Conservation (phyloP, 2,113 vertebrate species). For the Xiphophorus maculatus region DNA sequence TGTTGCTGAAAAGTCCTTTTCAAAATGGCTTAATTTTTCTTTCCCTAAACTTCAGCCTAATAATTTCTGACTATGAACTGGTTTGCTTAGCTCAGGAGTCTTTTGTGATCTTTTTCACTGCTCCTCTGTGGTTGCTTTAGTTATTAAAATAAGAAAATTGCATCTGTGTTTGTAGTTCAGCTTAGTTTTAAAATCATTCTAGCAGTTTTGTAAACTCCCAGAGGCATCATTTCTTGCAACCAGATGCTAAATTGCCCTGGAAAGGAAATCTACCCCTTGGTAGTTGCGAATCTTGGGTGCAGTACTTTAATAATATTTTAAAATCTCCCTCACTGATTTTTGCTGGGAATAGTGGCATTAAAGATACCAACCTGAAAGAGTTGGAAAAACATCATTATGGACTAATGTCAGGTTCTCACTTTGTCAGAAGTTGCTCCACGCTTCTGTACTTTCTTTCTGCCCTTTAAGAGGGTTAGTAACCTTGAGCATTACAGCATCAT, state of each 20-base stretch:
- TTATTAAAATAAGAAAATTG: neutral
- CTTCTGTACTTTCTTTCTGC: slow-evolving; percentile 10
- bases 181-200: neutral
- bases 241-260: neutral
- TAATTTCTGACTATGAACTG: neutral
- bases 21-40: neutral
- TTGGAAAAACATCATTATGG: slow-evolving; percentile 1
- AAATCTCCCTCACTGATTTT: neutral
- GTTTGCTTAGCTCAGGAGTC: neutral
- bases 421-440: slow-evolving; percentile 25
- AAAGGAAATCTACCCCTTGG: neutral
- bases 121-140: neutral
- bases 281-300: neutral
- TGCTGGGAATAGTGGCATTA: neutral
- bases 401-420: neutral
- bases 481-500: slow-evolving; percentile 54
- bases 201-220: neutral
- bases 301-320: neutral
- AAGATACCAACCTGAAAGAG: neutral
- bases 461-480: slow-evolving; percentile 55
- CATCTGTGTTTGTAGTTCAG: neutral
- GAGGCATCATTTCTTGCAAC: neutral
- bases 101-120: neutral
- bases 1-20: no score
- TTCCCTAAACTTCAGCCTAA: neutral